A percentile compares a stretch with the other conserved stretches of the same genome.
Conservation (phyloP, 2,797 vertebrate species). For the Chelon auratus region DNA sequence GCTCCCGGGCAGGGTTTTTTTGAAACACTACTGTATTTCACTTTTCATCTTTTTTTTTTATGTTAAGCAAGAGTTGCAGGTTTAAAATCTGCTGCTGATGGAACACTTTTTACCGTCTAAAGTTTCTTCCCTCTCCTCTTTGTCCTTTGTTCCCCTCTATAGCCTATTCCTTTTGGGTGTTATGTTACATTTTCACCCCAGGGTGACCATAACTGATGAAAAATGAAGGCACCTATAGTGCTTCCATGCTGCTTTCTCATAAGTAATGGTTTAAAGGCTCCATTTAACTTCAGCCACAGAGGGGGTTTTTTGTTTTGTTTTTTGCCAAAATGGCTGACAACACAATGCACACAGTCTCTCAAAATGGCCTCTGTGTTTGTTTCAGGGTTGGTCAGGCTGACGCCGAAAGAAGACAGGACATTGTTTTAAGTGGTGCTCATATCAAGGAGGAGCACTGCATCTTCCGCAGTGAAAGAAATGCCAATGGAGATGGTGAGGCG, state of each 20-base stretch:
- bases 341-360: conserved; percentile 20
- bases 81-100: conserved; percentile 28
- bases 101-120: conserved; percentile 22
- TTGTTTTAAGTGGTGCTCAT: conserved; percentile 96
- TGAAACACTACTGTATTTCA: background rate
- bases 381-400: conserved; percentile 97
- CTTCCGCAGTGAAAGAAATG: conserved; percentile 94
- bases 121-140: conserved; percentile 32
- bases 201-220: conserved; percentile 20
- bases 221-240: conserved; percentile 4
- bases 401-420: conserved; percentile 95
- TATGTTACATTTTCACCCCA: conserved; percentile 26
- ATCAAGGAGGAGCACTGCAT: conserved; percentile 98
- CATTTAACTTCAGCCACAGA: conserved; percentile 3
- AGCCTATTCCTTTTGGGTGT: conserved; percentile 39
- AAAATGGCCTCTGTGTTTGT: conserved; percentile 61
- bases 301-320: background rate
- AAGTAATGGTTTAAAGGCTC: conserved; percentile 19
- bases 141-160: conserved; percentile 20
- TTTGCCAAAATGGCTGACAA: conserved; percentile 40
- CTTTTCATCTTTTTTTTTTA: conserved; percentile 27
- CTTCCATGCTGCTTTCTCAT: conserved; percentile 15
- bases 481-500: conserved; percentile 91
- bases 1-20: conserved; percentile 1
- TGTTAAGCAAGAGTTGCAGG: conserved; percentile 21